Evolutionary conservation across 35 echinoderm and acorn worm genomes (phyloP), one percentile per base, ranked within the genome.

Genomic region (Lytechinus variegatus): DNA sequence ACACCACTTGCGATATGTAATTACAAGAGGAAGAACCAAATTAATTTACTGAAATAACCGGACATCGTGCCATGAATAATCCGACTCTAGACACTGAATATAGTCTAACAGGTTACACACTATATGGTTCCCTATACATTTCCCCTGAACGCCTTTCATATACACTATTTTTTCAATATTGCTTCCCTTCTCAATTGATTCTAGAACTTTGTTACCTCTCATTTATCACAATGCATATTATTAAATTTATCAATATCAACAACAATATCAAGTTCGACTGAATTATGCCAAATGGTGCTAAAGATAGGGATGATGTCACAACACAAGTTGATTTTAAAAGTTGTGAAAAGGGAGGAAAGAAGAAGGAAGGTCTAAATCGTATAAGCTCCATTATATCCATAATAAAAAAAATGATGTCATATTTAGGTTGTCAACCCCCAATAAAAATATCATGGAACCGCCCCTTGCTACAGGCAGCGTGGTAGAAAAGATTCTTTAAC

Each of bases 21-120:
- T 79, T 79, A 79, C 14, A 79, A 16, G 19, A 24, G 66, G 66
- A 79, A 79, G 66, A 79, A 79, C 19, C 66, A 16, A 79, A 79
- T 79, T 79, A 79, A 79, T n/a, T 24, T 79, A 24, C 66, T 79
- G 66, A 79, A 79, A 79, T 79, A 79, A 79, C 66, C 66, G 66
- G 66, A 79, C 66, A 24, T 79, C 66, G 66, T 24, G 21, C 14
- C 21, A 79, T 79, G 66, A 79, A 79, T 79, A 71, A 71, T 16
- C 5, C 61, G 14, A 71, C 61, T 44, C 2, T 14, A 79, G 16
- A 79, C 66, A 79, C 6, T 24, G 6, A 79, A 79, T 79, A 44
- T 44, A 44, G 33, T 44, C 33, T 44, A 79, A 79, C 21, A 79
- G 19, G 66, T 79, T 79, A 79, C 2, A 79, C 3, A 79, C 16